Evolutionary conservation across 2,113 vertebrate species (phyloP).

Genomic region (Castor canadensis): DNA sequence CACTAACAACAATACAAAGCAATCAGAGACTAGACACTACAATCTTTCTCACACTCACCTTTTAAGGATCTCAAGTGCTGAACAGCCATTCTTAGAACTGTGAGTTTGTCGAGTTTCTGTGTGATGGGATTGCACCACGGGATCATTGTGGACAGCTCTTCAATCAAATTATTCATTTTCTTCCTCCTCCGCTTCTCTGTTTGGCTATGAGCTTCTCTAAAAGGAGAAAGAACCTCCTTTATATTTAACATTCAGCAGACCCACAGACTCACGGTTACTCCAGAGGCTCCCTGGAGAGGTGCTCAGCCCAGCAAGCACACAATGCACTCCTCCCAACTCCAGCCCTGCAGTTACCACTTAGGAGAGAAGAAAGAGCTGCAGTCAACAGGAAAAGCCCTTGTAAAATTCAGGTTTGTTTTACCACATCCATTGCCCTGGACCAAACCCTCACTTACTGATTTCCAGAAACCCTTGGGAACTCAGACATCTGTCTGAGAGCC

Average conservation of each 20-base stretch:
- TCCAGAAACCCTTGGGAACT: too few species aligned
- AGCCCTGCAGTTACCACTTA: too few species aligned
- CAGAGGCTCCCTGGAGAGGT: rapidly evolving
- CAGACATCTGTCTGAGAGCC: background rate
- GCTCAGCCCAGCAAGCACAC: too few species aligned
- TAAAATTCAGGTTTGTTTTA: background rate
- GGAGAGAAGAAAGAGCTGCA: background rate
- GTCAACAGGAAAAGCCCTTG: background rate
- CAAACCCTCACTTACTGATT: background rate
- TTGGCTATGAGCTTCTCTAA: slow-evolving; percentile 95
- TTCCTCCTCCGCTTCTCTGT: slow-evolving; percentile 95
- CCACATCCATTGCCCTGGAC: too few species aligned
- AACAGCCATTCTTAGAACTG: slow-evolving; percentile 94
- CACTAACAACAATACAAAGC: background rate
- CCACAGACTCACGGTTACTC: background rate
- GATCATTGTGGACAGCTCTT: slow-evolving; percentile 94
- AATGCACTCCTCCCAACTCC: background rate
- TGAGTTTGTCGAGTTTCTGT: slow-evolving; percentile 94
- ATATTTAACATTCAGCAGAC: background rate
- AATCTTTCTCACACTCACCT: slow-evolving; percentile 82
- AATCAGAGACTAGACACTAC: background rate
- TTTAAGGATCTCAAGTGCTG: slow-evolving; percentile 93
- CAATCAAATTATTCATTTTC: slow-evolving; percentile 96
- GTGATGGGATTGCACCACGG: slow-evolving; percentile 92
- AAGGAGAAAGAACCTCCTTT: slow-evolving; percentile 45